Base-by-base conservation (phyloP, 2,888 invertebrate species). In the Chalcis sispes region DNA sequence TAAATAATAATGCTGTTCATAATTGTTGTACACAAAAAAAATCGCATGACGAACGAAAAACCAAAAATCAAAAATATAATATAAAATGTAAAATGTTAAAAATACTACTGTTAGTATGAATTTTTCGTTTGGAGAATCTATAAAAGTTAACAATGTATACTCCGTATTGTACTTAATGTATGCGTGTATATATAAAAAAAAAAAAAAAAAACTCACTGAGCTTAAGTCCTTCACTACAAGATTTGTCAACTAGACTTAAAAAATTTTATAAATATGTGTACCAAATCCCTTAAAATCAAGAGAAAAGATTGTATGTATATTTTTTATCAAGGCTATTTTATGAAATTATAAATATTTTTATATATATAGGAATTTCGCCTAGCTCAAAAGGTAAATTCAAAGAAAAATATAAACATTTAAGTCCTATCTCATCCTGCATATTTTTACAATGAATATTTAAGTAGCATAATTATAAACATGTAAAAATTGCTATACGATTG, bases 281-380 rank as follows among this genome's bases (percentile, higher is more conserved):
- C n/a, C n/a, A n/a, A n/a, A 70, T 40, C 40, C 50, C 42, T 72
- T 20, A 10, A 46, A 42, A 56, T 56, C 18, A 46, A 20, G 50
- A 66, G n/a, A 61, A 54, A 18, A 61, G 46, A 67, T 52, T 65
- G 50, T 46, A 61, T 42, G 59, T 66, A 75, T 75, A 71, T 75
- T 75, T 75, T 75, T 66, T 71, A 75, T 69, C 54, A 13, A 59
- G 50, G 27, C 18, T 62, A 54, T 71, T 75, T 65, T 18, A 20
- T 59, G 65, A 66, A 75, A 71, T 61, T 71, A 59, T 48, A 58
- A 70, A 75, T 75, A 75, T 75, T 75, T 75, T 75, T 75, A n/a
- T 75, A 70, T 75, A 75, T 58, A 0, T 70, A 48, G 23, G 2
- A 32, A 52, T 2, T 58, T 59, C 27, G 46, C 61, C 50, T 67